A percentile compares a stretch with the other conserved stretches of the same genome.
These are phyloP conservation scores for Perca schrenkii DNA, from an alignment of 2,113 vertebrate genomes.

Conservation along the genomic window DNA sequence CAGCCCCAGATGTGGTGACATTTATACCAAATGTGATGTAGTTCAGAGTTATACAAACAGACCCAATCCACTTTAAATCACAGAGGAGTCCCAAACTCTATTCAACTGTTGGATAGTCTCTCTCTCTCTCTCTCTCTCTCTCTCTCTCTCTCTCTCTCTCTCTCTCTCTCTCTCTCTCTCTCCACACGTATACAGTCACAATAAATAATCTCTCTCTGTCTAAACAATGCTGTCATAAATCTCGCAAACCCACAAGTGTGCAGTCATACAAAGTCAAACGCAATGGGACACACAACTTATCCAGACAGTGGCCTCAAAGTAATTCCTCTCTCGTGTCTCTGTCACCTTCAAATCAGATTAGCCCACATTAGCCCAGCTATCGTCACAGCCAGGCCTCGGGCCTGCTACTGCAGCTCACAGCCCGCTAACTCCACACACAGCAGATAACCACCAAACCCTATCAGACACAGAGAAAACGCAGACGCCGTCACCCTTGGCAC, in stretches of 20 bases:
- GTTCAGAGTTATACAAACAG: neutral
- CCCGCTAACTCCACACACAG: neutral
- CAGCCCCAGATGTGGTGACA: neutral
- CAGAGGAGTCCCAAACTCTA: neutral
- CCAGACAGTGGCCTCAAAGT: slow-evolving; percentile 48
- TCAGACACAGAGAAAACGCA: neutral
- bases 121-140: slow-evolving; percentile 1
- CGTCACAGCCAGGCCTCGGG: slow-evolving; percentile 53
- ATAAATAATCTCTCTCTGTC: neutral
- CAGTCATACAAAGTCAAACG: slow-evolving; percentile 29
- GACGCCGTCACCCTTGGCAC: neutral
- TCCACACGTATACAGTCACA: neutral
- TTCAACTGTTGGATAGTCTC: neutral
- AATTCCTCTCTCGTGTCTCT: slow-evolving; percentile 71
- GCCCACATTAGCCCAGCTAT: slow-evolving; percentile 64
- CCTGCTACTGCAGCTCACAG: slow-evolving; percentile 31
- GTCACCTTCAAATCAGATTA: slow-evolving; percentile 81
- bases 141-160: neutral
- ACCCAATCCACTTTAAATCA: neutral
- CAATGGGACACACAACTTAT: slow-evolving; percentile 14
- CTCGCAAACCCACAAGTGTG: neutral
- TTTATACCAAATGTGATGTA: neutral
- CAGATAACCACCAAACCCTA: slow-evolving; percentile 6
- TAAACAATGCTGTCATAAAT: slow-evolving; percentile 3
- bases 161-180: neutral